These are phyloP conservation scores for Chloebia gouldiae DNA, from an alignment of 2,113 vertebrate species.

Conservation along the genomic window DNA sequence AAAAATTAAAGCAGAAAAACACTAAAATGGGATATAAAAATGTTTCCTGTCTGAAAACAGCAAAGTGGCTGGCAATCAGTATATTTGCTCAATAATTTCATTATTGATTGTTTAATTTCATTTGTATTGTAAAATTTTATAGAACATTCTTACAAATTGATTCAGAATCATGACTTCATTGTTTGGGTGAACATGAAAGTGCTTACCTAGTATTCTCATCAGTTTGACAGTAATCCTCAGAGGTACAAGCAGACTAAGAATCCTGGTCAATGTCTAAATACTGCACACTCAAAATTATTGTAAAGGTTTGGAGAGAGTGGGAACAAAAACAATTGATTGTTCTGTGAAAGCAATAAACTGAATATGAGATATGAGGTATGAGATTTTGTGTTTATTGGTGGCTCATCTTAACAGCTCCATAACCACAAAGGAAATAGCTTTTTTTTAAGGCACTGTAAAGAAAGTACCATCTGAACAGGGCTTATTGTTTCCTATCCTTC, in stretches of 20 bases:
- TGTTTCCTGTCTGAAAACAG: background rate
- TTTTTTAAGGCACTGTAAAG: background rate
- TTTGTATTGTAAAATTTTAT: background rate
- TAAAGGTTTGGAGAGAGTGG: background rate
- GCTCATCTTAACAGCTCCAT: background rate
- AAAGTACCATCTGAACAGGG: background rate
- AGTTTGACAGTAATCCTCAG: background rate
- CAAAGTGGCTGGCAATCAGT: background rate
- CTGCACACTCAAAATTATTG: background rate
- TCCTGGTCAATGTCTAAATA: background rate
- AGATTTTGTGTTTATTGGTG: conserved; percentile 44
- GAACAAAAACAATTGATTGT: background rate
- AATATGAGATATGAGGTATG: background rate
- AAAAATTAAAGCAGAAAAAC: background rate
- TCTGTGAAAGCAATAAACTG: conserved; percentile 1
- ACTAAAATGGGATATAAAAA: background rate
- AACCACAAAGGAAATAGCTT: conserved; percentile 41
- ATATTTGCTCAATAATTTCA: background rate
- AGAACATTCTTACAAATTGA: background rate
- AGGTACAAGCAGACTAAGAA: background rate
- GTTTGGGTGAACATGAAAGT: background rate
- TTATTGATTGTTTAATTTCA: background rate
- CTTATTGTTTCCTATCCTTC: conserved; percentile 10
- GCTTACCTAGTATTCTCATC: background rate
- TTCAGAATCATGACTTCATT: background rate